A percentile compares a stretch with the other conserved stretches of the same genome.
Evolutionary conservation across 2,888 invertebrate species (phyloP).

Genomic region (Cremastinae sp.): DNA sequence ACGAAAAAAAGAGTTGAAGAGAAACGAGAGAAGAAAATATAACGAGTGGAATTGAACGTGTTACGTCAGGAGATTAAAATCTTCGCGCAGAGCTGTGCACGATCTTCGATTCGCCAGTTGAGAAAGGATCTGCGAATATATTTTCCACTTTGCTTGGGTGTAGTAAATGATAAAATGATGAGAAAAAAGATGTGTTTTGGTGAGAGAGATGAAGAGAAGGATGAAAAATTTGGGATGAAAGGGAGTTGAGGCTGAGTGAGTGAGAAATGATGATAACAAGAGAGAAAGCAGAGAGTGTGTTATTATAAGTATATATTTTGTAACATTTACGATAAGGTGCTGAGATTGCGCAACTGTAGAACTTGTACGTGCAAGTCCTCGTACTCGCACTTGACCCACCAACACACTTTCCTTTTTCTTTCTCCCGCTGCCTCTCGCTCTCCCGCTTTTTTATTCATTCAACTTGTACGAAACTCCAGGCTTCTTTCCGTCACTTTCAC

Average conservation of each 20-base stretch:
- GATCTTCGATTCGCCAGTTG: slow-evolving; percentile 17
- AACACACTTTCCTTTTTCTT: slow-evolving; percentile 76
- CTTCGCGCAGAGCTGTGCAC: slow-evolving; percentile 5
- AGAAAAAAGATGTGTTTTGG: too few relatives aligned
- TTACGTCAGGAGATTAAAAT: slow-evolving; percentile 44
- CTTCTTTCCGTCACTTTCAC: slow-evolving; percentile 52
- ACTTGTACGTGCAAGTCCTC: slow-evolving; percentile 39
- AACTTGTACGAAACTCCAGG: slow-evolving; percentile 20
- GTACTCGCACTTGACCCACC: slow-evolving; percentile 75
- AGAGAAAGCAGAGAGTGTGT: too few relatives aligned
- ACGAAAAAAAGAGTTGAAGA: background rate
- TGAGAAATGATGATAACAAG: too few relatives aligned
- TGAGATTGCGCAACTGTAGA: slow-evolving; percentile 46
- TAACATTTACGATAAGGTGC: slow-evolving; percentile 23
- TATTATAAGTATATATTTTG: too few relatives aligned
- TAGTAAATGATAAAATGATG: too few relatives aligned
- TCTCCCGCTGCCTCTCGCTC: too few relatives aligned
- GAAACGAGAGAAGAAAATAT: slow-evolving; percentile 4
- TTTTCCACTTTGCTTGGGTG: background rate
- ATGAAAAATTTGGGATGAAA: too few relatives aligned
- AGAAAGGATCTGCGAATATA: slow-evolving; percentile 39
- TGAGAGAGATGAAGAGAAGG: too few relatives aligned
- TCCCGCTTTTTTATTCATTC: slow-evolving; percentile 31
- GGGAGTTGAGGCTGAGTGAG: too few relatives aligned
- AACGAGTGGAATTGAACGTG: slow-evolving; percentile 9